These are phyloP conservation scores for Centropus bengalensis DNA, from an alignment of 2,113 vertebrate species.

Conservation along the genomic window DNA sequence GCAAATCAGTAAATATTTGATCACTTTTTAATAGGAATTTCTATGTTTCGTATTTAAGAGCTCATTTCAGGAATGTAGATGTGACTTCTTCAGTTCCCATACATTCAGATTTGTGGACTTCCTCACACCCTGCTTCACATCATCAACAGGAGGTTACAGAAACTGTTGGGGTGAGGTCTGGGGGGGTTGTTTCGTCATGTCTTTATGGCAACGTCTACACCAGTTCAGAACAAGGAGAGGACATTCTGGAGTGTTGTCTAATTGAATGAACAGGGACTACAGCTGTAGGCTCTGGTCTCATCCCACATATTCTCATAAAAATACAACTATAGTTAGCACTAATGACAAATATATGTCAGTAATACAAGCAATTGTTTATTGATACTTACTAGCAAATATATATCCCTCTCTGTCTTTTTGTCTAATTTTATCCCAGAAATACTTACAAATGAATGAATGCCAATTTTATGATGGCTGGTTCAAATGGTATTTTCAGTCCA, in stretches of 20 bases:
- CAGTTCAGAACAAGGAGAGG: not conserved
- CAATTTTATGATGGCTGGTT: not conserved
- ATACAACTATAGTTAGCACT: not conserved
- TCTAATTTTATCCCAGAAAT: not conserved
- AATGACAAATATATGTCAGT: not conserved
- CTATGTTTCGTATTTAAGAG: not conserved
- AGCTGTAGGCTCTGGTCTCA: not conserved
- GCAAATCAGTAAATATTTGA: not conserved
- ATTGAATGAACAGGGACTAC: not conserved
- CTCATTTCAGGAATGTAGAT: not conserved
- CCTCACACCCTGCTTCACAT: not conserved
- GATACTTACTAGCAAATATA: not conserved
- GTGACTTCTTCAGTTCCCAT: not conserved
- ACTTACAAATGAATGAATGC: not conserved
- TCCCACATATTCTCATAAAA: not conserved
- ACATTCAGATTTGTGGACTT: not conserved
- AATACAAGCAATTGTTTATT: not conserved
- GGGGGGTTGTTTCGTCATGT: not conserved
- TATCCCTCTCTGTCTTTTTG: not conserved
- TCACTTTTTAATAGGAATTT: not conserved
- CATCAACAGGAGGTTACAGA: not conserved
- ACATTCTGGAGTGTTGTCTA: not conserved
- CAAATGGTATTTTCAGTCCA: not conserved
- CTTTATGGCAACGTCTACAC: not conserved
- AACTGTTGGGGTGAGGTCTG: fast-evolving